These are phyloP conservation scores for Puffinus mauretanicus DNA, from an alignment of 2,113 vertebrate genomes.

Conservation along the genomic window DNA sequence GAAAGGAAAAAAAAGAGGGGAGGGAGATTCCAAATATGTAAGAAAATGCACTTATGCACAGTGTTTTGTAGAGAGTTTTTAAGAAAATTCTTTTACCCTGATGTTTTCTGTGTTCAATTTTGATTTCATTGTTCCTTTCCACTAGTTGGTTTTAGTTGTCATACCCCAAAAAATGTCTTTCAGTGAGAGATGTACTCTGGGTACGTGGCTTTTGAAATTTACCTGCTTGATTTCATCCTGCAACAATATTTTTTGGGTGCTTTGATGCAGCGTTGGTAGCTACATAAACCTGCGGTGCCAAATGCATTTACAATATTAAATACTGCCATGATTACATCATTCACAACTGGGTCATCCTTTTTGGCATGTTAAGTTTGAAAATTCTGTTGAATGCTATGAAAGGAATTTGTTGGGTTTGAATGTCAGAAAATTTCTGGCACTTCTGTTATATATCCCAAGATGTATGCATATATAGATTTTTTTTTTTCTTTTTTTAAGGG, in stretches of 20 bases:
- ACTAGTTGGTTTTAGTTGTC: neutral
- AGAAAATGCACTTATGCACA: neutral
- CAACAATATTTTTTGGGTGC: neutral
- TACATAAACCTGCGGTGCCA: neutral
- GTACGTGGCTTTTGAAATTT: neutral
- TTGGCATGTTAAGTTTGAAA: neutral
- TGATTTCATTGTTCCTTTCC: neutral
- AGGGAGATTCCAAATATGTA: neutral
- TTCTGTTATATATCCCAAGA: neutral
- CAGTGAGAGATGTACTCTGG: neutral
- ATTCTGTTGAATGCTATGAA: neutral
- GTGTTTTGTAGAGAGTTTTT: neutral
- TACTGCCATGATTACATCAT: neutral
- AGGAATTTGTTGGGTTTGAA: neutral
- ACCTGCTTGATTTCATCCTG: neutral
- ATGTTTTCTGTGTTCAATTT: neutral
- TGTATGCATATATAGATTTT: neutral
- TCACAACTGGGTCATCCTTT: neutral
- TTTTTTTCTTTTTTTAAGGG: neutral
- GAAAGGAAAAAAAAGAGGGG: neutral
- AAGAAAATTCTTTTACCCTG: neutral
- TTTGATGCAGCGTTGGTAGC: neutral
- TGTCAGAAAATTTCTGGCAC: neutral
- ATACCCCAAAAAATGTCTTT: neutral
- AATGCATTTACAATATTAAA: neutral